Evolutionary conservation across 2,888 invertebrate species (phyloP).

Genomic region (Andrena bucephala): DNA sequence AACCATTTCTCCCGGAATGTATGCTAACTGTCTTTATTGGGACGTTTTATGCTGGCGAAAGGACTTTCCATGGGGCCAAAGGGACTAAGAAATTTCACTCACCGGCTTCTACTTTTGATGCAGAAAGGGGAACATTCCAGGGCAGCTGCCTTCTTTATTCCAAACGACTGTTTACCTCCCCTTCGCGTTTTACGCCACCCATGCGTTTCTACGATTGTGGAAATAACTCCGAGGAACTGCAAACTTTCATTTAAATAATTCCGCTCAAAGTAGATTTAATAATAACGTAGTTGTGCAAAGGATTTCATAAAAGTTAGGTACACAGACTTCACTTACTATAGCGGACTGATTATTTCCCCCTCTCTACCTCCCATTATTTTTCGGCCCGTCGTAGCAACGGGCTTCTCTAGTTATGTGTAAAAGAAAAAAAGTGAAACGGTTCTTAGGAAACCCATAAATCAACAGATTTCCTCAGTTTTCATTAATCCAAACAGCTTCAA

Average conservation of each 20-base stretch:
- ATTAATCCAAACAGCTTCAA: too few relatives aligned
- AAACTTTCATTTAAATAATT: background rate
- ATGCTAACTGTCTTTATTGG: constrained; percentile 19
- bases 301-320: too few relatives aligned
- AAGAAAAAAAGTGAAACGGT: too few relatives aligned
- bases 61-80: background rate
- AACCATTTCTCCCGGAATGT: constrained; percentile 21
- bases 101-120: background rate
- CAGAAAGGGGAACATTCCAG: background rate
- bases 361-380: too few relatives aligned
- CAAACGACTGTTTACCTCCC: background rate
- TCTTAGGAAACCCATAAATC: too few relatives aligned
- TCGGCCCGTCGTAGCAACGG: too few relatives aligned
- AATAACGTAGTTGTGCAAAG: too few relatives aligned
- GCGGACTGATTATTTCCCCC: too few relatives aligned
- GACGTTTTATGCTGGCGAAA: background rate
- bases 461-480: too few relatives aligned
- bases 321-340: too few relatives aligned
- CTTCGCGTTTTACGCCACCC: background rate
- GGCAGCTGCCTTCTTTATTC: background rate
- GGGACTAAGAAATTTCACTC: constrained; percentile 3
- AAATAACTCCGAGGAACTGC: background rate
- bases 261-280: too few relatives aligned
- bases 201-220: background rate
- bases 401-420: too few relatives aligned